A percentile compares a stretch with the other conserved stretches of the same genome.
These are phyloP conservation scores for Julus scanicus DNA, from an alignment of 2,888 invertebrate genomes.

Conservation along the genomic window DNA sequence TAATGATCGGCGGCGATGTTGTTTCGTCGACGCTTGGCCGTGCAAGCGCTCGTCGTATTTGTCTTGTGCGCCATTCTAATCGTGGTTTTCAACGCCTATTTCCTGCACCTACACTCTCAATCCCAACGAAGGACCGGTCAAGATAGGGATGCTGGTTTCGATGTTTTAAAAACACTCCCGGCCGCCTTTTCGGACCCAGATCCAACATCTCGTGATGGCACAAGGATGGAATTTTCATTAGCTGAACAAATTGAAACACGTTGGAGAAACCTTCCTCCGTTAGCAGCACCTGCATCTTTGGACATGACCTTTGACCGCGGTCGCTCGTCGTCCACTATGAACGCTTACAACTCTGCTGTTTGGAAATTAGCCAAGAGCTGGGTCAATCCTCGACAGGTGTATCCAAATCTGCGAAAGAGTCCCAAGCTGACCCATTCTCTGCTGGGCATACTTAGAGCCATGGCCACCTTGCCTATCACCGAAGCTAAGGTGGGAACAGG, in stretches of 20 bases:
- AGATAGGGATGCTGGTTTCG: background rate
- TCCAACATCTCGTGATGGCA: background rate
- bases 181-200: background rate
- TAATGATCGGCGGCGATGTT: background rate
- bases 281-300: too few relatives aligned
- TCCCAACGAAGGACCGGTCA: background rate
- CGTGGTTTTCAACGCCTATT: constrained; percentile 44
- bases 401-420: constrained; percentile 59
- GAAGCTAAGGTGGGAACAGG: constrained; percentile 80
- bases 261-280: background rate
- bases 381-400: constrained; percentile 63
- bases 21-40: background rate
- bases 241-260: background rate
- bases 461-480: constrained; percentile 64
- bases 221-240: background rate
- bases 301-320: background rate
- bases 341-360: constrained; percentile 51
- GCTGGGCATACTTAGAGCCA: constrained; percentile 63
- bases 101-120: constrained; percentile 37
- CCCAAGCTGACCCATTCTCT: constrained; percentile 60
- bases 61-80: background rate
- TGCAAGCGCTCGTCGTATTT: constrained; percentile 12
- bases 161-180: background rate
- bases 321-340: background rate
- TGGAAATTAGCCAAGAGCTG: constrained; percentile 64